A percentile compares a stretch with the other conserved stretches of the same genome.
These are phyloP conservation scores for Aldabrachelys gigantea DNA, from an alignment of 2,113 vertebrate species.

Conservation along the genomic window DNA sequence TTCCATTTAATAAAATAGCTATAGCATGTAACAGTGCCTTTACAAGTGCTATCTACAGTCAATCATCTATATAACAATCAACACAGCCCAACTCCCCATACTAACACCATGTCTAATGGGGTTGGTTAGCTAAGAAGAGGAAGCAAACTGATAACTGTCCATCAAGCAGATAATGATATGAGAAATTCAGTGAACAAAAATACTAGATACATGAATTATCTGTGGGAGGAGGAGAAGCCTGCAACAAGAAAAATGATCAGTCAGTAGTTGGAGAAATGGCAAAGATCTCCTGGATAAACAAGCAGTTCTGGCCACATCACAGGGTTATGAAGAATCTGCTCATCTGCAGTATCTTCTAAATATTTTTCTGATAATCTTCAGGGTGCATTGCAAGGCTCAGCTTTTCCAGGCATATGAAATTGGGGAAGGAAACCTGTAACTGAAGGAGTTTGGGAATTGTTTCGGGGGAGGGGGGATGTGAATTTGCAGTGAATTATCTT, in stretches of 20 bases:
- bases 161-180: neutral
- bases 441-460: neutral
- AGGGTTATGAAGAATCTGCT: neutral
- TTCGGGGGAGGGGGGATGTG: neutral
- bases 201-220: neutral
- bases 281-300: neutral
- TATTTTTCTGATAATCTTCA: neutral
- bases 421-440: neutral
- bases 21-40: neutral
- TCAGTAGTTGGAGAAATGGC: neutral
- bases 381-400: neutral
- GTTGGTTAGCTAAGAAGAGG: neutral
- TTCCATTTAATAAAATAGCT: neutral
- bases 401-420: neutral
- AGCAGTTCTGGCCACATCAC: fast-evolving
- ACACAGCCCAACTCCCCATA: fast-evolving
- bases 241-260: fast-evolving
- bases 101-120: neutral
- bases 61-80: constrained; percentile 1
- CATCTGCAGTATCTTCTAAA: fast-evolving
- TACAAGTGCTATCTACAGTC: neutral
- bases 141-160: neutral
- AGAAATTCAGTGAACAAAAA: neutral
- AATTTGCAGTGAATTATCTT: neutral
- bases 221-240: neutral